Base-by-base conservation (phyloP, 2,113 vertebrate species). In the Amblyornis subalaris region DNA sequence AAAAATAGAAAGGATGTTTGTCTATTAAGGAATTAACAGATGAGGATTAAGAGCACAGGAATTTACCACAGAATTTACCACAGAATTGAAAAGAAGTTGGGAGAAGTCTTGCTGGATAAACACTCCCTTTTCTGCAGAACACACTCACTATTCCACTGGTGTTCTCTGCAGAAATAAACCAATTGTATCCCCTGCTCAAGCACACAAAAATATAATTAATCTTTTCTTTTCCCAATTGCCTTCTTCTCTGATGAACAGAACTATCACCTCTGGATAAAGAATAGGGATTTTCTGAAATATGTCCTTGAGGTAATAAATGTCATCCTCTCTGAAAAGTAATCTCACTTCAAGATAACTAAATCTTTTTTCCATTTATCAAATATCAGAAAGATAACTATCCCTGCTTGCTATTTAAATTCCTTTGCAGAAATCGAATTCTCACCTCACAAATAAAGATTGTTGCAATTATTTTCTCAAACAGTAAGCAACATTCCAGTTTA, bases 331-430 rank as follows among this genome's bases (percentile, higher is more conserved):
- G 92, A 93, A 96, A 97, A 89, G 89, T 87, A 96, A 97, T 96
- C 93, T 96, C 74, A 95, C 89, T 78, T 90, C 88, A 85, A 94
- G 90, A 95, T 93, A 96, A 95, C 93, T 77, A 90, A 96, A 93
- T 93, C 76, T 95, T 95, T 96, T 93, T 88, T 88, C 78, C 93
- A 92, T 95, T 95, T 95, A 96, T 96, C 93, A 97, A 94, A 88
- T 93, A 89, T 85, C 83, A 93, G 75, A 80, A 90, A 58, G 66
- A 95, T 90, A 93, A 90, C 78, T 90, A 88, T 86, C 65, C 19
- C 72, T 78, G 81, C 95, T 91, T 5, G 1, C 40, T 90, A 93
- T 95, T 96, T 96, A 94, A 96, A 96, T 95, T 95, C 61, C 29
- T 90, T 42, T 5, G 13, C 23, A 93, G 75, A 86, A 97, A 96